Percentiles rank a stretch among this genome's conserved stretches.
These are phyloP conservation scores for Eulemur coronatus DNA, from an alignment of 2,797 vertebrate genomes.

Conservation along the genomic window DNA sequence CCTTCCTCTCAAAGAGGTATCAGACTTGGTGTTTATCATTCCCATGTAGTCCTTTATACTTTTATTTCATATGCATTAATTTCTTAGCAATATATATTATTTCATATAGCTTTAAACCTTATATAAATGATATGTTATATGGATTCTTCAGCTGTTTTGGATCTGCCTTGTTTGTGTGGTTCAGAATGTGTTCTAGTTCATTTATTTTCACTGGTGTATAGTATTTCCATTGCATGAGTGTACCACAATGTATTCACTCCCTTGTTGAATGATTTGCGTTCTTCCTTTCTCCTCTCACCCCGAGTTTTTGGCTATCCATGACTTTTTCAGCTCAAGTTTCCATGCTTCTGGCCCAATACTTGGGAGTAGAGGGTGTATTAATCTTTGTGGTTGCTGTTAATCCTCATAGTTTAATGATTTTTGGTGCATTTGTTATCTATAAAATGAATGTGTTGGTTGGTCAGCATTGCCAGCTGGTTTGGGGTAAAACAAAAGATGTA, in stretches of 20 bases:
- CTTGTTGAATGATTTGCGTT: neutral
- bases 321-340: neutral
- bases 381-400: neutral
- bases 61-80: neutral
- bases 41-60: neutral
- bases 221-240: neutral
- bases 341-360: neutral
- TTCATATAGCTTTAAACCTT: slow-evolving; percentile 4
- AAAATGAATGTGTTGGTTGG: neutral
- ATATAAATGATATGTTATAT: neutral
- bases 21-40: neutral
- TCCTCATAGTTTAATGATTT: neutral
- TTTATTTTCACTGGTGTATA: neutral
- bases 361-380: neutral
- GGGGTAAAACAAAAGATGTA: neutral
- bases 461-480: neutral
- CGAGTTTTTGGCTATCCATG: neutral
- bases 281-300: no score
- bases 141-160: neutral
- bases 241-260: neutral
- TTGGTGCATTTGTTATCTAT: neutral
- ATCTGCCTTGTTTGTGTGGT: neutral
- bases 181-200: neutral
- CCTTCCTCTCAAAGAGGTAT: neutral
- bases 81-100: neutral